A percentile compares a stretch with the other conserved stretches of the same genome.
Conservation (phyloP, 2,888 invertebrate species). For the Drosophila meridiana region DNA sequence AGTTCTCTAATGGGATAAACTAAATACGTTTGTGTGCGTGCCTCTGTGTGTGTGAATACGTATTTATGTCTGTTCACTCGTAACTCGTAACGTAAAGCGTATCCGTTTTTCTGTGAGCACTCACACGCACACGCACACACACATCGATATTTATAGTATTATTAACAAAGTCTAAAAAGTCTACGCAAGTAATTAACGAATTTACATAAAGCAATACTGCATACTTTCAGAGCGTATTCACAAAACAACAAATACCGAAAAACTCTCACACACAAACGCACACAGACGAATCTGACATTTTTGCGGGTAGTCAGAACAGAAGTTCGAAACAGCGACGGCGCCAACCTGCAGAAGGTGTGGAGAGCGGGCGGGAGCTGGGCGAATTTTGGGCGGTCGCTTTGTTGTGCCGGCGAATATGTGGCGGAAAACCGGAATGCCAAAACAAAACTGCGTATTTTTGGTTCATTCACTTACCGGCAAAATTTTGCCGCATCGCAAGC, state of each 20-base stretch:
- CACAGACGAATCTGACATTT: constrained; percentile 26
- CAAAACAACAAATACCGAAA: constrained; percentile 30
- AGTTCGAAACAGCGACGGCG: constrained; percentile 57
- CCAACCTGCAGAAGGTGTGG: constrained; percentile 39
- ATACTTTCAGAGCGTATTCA: constrained; percentile 26
- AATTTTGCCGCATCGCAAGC: constrained; percentile 44
- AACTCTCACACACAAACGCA: constrained; percentile 19
- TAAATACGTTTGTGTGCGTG: constrained; percentile 20
- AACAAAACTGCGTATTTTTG: constrained; percentile 49
- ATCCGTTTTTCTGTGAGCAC: constrained; percentile 18
- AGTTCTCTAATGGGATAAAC: constrained; percentile 69
- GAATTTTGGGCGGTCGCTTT: constrained; percentile 42
- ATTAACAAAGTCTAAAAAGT: constrained; percentile 2
- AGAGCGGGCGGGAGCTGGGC: not conserved
- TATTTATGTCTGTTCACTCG: constrained; percentile 16
- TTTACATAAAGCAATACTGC: constrained; percentile 20
- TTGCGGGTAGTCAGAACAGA: constrained; percentile 39
- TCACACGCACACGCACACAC: constrained; percentile 18
- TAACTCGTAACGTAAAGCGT: constrained; percentile 36
- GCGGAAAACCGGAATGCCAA: constrained; percentile 45
- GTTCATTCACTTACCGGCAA: constrained; percentile 58
- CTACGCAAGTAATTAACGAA: not conserved
- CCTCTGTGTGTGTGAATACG: not conserved
- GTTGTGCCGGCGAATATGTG: constrained; percentile 71
- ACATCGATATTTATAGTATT: not conserved